Evolutionary conservation across 2,113 vertebrate species (phyloP).

Genomic region (Arvicanthis niloticus): DNA sequence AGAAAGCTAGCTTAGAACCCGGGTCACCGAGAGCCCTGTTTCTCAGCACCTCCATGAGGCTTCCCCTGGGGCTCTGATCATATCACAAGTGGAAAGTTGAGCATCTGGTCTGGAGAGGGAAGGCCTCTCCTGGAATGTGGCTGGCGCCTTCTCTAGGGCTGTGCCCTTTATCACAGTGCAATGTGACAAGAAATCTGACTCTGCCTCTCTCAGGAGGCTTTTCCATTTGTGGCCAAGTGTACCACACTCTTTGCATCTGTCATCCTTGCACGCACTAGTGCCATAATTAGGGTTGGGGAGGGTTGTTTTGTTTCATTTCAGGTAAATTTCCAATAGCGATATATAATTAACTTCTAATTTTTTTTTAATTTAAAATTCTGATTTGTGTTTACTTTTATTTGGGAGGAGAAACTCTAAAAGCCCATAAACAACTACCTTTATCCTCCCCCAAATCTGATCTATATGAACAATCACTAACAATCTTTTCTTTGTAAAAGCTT

Average conservation of each 20-base stretch:
- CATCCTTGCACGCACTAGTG: neutral
- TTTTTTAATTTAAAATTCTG: constrained; percentile 5
- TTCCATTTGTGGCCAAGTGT: neutral
- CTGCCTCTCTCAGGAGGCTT: neutral
- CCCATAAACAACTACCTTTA: neutral
- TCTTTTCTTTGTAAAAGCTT: neutral
- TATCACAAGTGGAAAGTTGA: neutral
- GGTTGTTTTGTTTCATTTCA: neutral
- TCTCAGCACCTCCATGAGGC: neutral
- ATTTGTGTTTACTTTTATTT: constrained; percentile 30
- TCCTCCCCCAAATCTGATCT: neutral
- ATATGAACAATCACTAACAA: neutral
- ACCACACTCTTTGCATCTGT: neutral
- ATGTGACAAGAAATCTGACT: neutral
- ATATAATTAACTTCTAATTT: constrained; percentile 9
- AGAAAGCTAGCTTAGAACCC: neutral
- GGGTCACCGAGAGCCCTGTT: neutral
- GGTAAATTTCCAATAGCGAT: constrained; percentile 44
- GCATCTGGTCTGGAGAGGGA: neutral
- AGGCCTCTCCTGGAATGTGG: neutral
- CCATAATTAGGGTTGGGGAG: neutral
- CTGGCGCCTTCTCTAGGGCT: neutral
- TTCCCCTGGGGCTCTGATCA: neutral
- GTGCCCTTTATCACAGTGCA: neutral
- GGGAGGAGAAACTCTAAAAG: neutral